Base-by-base conservation (phyloP, 37 sponge, comb jelly and placozoan genomes). In the Diacarnus erythraeanus region DNA sequence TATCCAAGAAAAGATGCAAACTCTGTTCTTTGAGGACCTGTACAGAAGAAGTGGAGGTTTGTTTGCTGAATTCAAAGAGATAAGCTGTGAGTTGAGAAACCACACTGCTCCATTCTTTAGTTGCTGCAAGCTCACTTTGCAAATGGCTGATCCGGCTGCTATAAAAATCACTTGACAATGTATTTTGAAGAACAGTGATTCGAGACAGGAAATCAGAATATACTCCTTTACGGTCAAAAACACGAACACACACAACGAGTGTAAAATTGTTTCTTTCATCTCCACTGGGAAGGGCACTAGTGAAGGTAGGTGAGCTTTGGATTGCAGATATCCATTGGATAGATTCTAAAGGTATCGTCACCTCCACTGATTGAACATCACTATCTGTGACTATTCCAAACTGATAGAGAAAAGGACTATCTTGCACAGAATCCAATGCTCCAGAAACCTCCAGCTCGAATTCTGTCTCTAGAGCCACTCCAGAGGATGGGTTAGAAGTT, bases 271-370 rank as follows among this genome's bases (percentile, higher is more conserved):
- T 41, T 57, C 54, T 69, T 33, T 35, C 17, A 35, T 56, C 30
- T 23, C 80, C 72, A 47, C 68, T 59, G 0, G 91, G 91, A 2
- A 90, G 75, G 0, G 82, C 9, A 34, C 76, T 69, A 12, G 20
- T 4, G 15, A 81, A 3, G 17, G 54, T 54, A 23, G 37, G 39
- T 12, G 40, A 38, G 27, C 59, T 35, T 63, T 76, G 77, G 25
- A 59, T 22, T 3, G 86, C 91, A 65, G 86, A 78, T 31, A 90
- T 37, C 91, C 91, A 90, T 23, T 36, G 29, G 6, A 84, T 61
- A 0, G 34, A 71, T 10, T 38, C 47, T n/a, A 22, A 12, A 63
- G 38, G 57, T 21, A 34, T 25, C 1, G 63, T 58, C 42, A 6
- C 31, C 0, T 21, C 29, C 3, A 20, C 38, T 33, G 23, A 25